A percentile compares a stretch with the other conserved stretches of the same genome.
phyloP scores from a whole-genome alignment of 2,888 invertebrate genomes.

The Drosophila colorata region DNA sequence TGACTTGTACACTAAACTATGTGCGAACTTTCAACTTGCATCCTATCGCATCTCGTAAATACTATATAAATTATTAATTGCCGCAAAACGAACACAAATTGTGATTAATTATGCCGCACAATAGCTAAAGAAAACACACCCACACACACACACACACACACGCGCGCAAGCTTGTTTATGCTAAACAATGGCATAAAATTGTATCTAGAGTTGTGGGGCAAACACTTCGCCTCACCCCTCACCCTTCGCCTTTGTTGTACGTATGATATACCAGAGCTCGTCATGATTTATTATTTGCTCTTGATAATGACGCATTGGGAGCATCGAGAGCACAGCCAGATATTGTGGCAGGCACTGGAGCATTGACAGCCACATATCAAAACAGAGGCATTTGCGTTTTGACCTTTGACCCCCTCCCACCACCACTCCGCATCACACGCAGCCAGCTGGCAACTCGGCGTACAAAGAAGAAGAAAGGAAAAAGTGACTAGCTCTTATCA shows the following conservation, averaged over 20 bases:
- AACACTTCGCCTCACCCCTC: background rate
- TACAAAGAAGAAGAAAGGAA: conserved; percentile 1
- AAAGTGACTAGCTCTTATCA: conserved; percentile 71
- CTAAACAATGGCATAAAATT: conserved; percentile 54
- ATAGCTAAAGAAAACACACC: conserved; percentile 45
- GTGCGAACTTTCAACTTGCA: conserved; percentile 34
- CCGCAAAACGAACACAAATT: conserved; percentile 73
- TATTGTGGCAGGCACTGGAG: conserved; percentile 36
- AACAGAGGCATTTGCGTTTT: conserved; percentile 71
- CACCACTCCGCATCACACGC: background rate
- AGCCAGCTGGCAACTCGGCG: conserved; percentile 22
- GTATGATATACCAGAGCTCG: conserved; percentile 43
- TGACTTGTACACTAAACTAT: conserved; percentile 43
- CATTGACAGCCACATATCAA: conserved; percentile 74
- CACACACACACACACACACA: conserved; percentile 13
- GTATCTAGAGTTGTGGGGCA: conserved; percentile 34
- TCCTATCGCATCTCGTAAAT: conserved; percentile 42
- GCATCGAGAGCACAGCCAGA: conserved; percentile 22
- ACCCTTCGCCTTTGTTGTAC: conserved; percentile 19
- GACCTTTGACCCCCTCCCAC: conserved; percentile 60
- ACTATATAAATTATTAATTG: conserved; percentile 70
- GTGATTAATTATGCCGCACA: conserved; percentile 73
- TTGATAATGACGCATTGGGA: conserved; percentile 73
- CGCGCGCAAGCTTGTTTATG: conserved; percentile 17
- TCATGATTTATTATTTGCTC: conserved; percentile 78